phyloP scores from a whole-genome alignment of 2,113 vertebrate genomes.

The Pyxicephalus adspersus region DNA sequence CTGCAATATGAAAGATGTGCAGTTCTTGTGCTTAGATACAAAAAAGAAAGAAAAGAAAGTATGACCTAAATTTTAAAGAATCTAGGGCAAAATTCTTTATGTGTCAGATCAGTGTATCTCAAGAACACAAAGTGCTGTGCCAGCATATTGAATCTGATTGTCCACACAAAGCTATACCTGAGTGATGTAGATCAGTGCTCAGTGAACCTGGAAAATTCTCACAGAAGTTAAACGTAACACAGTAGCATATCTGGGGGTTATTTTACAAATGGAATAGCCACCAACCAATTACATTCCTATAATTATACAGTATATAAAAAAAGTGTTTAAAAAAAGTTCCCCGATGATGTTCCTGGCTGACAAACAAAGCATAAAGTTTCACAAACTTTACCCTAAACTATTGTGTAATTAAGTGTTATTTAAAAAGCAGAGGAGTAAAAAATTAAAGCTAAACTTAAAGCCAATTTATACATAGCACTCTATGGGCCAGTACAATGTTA shows the following conservation, averaged over 20 bases:
- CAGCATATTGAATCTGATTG: conserved; percentile 15
- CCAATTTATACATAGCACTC: too few relatives aligned
- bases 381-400: too few relatives aligned
- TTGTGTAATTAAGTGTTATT: too few relatives aligned
- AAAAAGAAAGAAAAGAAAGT: conserved; percentile 6
- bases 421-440: too few relatives aligned
- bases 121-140: conserved; percentile 27
- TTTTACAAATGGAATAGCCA: too few relatives aligned
- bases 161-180: conserved; percentile 16
- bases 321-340: too few relatives aligned
- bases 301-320: too few relatives aligned
- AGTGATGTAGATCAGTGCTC: not conserved
- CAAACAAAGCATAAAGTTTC: too few relatives aligned
- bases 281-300: too few relatives aligned
- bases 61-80: conserved; percentile 38
- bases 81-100: conserved; percentile 33
- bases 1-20: not conserved
- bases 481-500: too few relatives aligned
- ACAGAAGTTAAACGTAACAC: not conserved
- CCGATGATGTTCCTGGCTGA: too few relatives aligned
- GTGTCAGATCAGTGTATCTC: conserved; percentile 20
- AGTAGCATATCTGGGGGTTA: not conserved
- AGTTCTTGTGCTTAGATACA: not conserved
- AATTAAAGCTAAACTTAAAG: too few relatives aligned
- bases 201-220: not conserved